Evolutionary conservation across 2,888 invertebrate genomes (phyloP), one percentile per base, ranked within the genome.

Genomic region (Acholoe squamosa): DNA sequence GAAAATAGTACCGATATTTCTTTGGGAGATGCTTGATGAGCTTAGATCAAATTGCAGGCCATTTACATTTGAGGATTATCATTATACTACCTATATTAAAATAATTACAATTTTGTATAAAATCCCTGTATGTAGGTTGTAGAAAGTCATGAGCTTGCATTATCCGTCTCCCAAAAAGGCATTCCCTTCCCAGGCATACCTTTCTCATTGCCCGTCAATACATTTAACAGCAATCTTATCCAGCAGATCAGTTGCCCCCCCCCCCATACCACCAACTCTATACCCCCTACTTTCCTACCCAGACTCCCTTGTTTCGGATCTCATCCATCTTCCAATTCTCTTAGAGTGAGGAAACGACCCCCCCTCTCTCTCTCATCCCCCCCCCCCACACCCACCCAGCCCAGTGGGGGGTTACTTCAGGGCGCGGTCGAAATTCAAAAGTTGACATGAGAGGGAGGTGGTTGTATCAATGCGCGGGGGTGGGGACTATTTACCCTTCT

Each of bases 391-490:
- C n/a, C 89, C 12, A 0, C 89, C 84, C 34, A 3, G 43, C 84
- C 84, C 84, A 52, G 12, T 43, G 84, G 54, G 84, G 51, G 28
- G 1, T 28, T 31, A 28, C 33, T 52, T 54, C 22, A 19, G 54
- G 86, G 54, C 54, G 86, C 54, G 56, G 54, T 14, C 86, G 86
- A 52, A 86, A 54, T 86, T 86, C 52, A 56, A 86, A 86, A 56
- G 52, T 86, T 86, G 54, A 86, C 86, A 86, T 86, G 54, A 86
- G 54, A 86, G 86, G 52, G 52, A 54, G 54, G 43, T 43, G 43
- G 86, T n/a, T 86, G 86, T 86, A 52, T 86, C 52, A 86, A 86
- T 84, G 84, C 84, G 84, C 84, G 84, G n/a, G 43, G 16, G 86
- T 19, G 86, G 52, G 52, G 52, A 51, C 52, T 86, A 86, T 86